A percentile compares a stretch with the other conserved stretches of the same genome.
Conservation (phyloP, 2,797 vertebrate genomes). For the Paguma larvata region DNA sequence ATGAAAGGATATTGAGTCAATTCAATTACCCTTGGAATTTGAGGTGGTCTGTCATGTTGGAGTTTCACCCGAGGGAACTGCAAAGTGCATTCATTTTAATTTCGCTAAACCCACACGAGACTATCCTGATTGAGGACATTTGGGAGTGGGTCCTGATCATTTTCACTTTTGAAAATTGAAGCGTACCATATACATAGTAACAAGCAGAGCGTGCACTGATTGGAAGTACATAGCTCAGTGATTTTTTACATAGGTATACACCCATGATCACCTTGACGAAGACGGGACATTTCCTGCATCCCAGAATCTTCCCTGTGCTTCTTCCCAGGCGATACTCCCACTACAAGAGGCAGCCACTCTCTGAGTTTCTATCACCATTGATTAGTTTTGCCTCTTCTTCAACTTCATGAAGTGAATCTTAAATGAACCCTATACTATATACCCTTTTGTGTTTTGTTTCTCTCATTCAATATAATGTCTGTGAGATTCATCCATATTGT, state of each 20-base stretch:
- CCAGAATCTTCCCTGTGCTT: background rate
- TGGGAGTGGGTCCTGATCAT: background rate
- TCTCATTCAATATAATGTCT: background rate
- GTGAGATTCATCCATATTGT: background rate
- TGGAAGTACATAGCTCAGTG: background rate
- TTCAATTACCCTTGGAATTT: slow-evolving; percentile 81
- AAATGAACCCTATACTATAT: background rate
- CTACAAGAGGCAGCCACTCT: background rate
- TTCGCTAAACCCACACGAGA: slow-evolving; percentile 53
- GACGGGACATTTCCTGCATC: background rate
- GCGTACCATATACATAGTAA: background rate
- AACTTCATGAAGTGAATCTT: background rate
- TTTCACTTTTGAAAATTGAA: slow-evolving; percentile 29
- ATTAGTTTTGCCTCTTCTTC: slow-evolving; percentile 26
- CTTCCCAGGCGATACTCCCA: background rate
- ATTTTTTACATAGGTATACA: background rate
- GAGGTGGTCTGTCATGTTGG: slow-evolving; percentile 72
- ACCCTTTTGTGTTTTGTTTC: background rate
- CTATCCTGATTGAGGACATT: slow-evolving; percentile 48
- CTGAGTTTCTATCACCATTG: background rate
- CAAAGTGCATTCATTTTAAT: slow-evolving; percentile 68
- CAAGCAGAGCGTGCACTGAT: background rate
- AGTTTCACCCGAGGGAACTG: slow-evolving; percentile 68
- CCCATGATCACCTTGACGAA: background rate
- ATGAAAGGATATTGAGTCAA: slow-evolving; percentile 75